Percentiles rank a stretch among this genome's conserved stretches.
Conservation (phyloP, 2,113 vertebrate genomes). For the Tinamus guttatus region DNA sequence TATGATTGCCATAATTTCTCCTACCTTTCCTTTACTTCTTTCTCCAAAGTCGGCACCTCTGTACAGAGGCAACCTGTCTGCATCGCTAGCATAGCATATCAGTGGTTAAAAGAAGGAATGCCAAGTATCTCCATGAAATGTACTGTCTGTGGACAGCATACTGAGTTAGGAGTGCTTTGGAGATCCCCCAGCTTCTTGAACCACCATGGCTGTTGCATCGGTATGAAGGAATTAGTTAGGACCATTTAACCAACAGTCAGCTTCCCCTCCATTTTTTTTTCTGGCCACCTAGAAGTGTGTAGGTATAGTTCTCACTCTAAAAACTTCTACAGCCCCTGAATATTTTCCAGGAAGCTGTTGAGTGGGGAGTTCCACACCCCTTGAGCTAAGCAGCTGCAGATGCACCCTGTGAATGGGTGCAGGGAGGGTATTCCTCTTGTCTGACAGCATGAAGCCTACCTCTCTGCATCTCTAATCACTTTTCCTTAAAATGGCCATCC, state of each 20-base stretch:
- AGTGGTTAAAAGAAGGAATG: not conserved
- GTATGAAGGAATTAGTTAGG: not conserved
- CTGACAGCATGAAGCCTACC: not conserved
- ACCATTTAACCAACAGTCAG: not conserved
- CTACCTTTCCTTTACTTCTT: not conserved
- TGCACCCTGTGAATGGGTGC: not conserved
- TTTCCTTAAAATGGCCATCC: not conserved
- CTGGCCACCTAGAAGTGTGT: not conserved
- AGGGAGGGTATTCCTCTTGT: not conserved
- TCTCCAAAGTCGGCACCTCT: not conserved
- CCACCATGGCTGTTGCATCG: too few relatives aligned
- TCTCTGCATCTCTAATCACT: not conserved
- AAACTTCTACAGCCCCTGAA: not conserved
- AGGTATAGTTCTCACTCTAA: not conserved
- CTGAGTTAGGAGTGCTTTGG: not conserved
- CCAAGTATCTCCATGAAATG: not conserved
- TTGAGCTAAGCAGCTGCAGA: not conserved
- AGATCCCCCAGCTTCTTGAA: not conserved
- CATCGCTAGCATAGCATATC: not conserved
- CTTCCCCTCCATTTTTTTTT: not conserved
- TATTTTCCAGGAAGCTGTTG: not conserved
- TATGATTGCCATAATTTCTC: not conserved
- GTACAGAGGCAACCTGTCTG: not conserved
- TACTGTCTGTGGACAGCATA: not conserved
- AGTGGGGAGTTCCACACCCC: accelerated